phyloP scores from a whole-genome alignment of 2,888 invertebrate species.

The Chrysotoxum bicinctum region DNA sequence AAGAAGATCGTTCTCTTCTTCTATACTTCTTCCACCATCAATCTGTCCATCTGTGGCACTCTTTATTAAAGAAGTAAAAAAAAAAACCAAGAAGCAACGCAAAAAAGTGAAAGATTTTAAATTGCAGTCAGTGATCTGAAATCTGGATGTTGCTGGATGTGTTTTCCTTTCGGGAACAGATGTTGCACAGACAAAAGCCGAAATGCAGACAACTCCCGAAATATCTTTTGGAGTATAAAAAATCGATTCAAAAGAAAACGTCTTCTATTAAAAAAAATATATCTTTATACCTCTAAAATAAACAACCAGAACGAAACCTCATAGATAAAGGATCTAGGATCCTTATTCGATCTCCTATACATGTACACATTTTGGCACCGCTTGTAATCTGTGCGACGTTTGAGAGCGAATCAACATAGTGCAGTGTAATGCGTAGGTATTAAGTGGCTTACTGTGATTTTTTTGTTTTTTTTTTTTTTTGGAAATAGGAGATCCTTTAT shows the following conservation, averaged over 20 bases:
- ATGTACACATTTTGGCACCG: conserved; percentile 37
- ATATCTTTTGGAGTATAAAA: conserved; percentile 23
- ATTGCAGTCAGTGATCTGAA: conserved; percentile 39
- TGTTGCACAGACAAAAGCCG: conserved; percentile 65
- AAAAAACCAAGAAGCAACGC: neutral
- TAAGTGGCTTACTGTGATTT: conserved; percentile 63
- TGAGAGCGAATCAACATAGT: conserved; percentile 37
- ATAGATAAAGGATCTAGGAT: conserved; percentile 63
- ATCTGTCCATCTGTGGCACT: conserved; percentile 61
- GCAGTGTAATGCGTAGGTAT: conserved; percentile 59
- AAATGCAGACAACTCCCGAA: conserved; percentile 42
- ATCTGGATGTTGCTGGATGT: conserved; percentile 19
- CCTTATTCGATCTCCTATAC: conserved; percentile 15
- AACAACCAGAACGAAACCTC: conserved; percentile 10
- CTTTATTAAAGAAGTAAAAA: conserved; percentile 40
- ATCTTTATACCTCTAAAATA: conserved; percentile 23
- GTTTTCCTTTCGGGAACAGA: conserved; percentile 47
- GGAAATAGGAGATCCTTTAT: conserved; percentile 50
- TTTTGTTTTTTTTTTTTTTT: conserved; percentile 12
- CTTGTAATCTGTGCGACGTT: conserved; percentile 55
- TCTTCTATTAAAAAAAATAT: conserved; percentile 27
- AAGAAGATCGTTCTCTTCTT: conserved; percentile 23
- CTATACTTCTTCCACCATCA: conserved; percentile 39
- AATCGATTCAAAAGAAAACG: conserved; percentile 17
- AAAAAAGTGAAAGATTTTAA: conserved; percentile 40